Base-by-base conservation (phyloP, 2,888 invertebrate species). In the Caenorhabditis wallacei region DNA sequence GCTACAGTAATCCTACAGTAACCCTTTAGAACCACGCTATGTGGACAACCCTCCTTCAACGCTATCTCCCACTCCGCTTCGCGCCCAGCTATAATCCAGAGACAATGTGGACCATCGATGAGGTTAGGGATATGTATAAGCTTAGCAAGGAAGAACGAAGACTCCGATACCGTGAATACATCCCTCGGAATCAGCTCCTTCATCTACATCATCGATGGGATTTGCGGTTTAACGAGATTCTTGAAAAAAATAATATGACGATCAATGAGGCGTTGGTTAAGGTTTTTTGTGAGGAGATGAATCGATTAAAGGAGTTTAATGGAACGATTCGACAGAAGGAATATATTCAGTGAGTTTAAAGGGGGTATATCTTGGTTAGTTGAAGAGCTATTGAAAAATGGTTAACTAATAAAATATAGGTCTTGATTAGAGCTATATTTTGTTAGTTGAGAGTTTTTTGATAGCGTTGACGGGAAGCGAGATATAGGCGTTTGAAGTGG, bases 221-320 rank as follows among this genome's bases (percentile, higher is more conserved):
- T 43, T 51, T 72, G n/a, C 40, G 43, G 5, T 63, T 72, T 16
- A 72, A 72, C 40, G 24, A 63, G 35, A 5, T 72, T 11, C 16
- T 71, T 0, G 37, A 48, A 13, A 51, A 37, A 24, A 48, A 59
- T 26, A 5, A 37, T 4, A 18, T 53, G 26, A 40, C 72, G 0
- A 53, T 63, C 43, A 63, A 61, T 26, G 72, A 72, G 16, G 72
- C 63, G 16, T 26, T 72, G 20, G 63, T 53, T 4, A 40, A 26
- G 26, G 72, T 72, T 20, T 72, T 63, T 26, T 53, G 61, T 26
- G 72, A 63, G 26, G 72, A 72, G 37, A 72, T 72, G 72, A 72
- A 54, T n/a, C 40, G 61, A 8, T 26, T 72, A 26, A 63, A 54
- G 54, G 61, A 63, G 53, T 18, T 54, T 37, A 72, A 72, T 40